Conservation (phyloP, 2,797 vertebrate species). For the Lepus townsendii region DNA sequence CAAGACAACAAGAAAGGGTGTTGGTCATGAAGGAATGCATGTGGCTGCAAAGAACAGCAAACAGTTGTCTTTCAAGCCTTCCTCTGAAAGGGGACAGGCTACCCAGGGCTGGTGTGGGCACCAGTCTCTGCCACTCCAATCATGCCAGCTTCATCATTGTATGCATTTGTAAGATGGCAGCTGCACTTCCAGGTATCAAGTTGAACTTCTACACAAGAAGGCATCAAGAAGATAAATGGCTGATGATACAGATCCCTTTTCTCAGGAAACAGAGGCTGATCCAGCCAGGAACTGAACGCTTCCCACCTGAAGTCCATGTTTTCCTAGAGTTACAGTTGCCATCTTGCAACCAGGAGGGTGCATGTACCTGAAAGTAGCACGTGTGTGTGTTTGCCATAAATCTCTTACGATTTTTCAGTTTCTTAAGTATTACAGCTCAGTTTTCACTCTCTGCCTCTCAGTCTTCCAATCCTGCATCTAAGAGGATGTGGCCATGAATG, state of each 20-base stretch:
- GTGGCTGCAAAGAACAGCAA: not conserved
- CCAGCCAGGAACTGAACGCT: not conserved
- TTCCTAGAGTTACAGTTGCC: not conserved
- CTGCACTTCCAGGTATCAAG: too few relatives aligned
- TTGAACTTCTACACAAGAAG: not conserved
- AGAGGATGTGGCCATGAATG: not conserved
- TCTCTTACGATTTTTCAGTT: not conserved
- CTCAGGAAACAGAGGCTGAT: not conserved
- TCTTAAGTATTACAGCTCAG: too few relatives aligned
- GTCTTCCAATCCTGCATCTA: not conserved
- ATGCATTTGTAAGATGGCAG: too few relatives aligned
- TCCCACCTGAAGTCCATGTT: not conserved
- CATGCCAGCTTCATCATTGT: not conserved
- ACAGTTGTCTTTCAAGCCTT: not conserved
- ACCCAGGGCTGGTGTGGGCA: not conserved
- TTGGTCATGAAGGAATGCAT: too few relatives aligned
- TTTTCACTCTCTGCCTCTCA: not conserved
- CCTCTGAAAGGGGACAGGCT: not conserved
- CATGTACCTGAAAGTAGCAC: too few relatives aligned
- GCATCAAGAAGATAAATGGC: not conserved
- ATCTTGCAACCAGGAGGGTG: not conserved
- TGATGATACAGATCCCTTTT: not conserved
- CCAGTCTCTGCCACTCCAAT: rapidly evolving
- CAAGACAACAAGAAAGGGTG: not conserved
- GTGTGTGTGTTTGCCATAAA: too few relatives aligned